These are phyloP conservation scores for Drosophila percnosoma DNA, from an alignment of 2,888 invertebrate genomes.

Conservation along the genomic window DNA sequence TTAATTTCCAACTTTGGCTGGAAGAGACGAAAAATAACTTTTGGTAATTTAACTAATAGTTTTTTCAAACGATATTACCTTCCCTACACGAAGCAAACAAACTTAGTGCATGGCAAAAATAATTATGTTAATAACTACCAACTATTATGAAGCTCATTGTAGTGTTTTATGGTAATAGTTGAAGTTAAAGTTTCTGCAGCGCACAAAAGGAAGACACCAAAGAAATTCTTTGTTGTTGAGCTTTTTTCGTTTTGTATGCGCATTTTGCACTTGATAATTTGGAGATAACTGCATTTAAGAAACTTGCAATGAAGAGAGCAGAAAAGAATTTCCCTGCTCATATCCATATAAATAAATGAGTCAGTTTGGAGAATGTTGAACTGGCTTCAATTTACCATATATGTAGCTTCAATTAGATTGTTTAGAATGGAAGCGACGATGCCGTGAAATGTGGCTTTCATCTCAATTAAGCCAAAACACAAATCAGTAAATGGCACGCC, in stretches of 20 bases:
- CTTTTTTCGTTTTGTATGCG: conserved; percentile 3
- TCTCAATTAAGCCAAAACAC: conserved; percentile 66
- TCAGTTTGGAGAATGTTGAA: not conserved
- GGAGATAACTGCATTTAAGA: conserved; percentile 4
- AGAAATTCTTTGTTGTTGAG: conserved; percentile 24
- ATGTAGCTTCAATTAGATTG: conserved; percentile 56
- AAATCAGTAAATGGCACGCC: conserved; percentile 62
- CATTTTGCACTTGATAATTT: conserved; percentile 5
- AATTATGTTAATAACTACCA: conserved; percentile 70
- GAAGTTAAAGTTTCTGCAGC: conserved; percentile 18
- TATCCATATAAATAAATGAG: not conserved
- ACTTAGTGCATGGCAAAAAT: conserved; percentile 34
- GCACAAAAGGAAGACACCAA: conserved; percentile 31
- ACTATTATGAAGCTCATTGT: conserved; percentile 68
- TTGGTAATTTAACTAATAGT: conserved; percentile 28
- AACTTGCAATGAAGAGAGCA: not conserved
- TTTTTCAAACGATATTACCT: conserved; percentile 15
- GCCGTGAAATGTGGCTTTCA: conserved; percentile 43
- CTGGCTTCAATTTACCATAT: not conserved
- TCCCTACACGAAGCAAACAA: not conserved
- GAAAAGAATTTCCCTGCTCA: not conserved
- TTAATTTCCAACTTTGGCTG: conserved; percentile 13
- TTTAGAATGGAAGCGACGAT: conserved; percentile 18
- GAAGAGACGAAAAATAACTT: conserved; percentile 15
- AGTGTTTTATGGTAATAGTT: conserved; percentile 41